Conservation (phyloP, 1,140 invertebrate species). For the Belonocnema kinseyi region DNA sequence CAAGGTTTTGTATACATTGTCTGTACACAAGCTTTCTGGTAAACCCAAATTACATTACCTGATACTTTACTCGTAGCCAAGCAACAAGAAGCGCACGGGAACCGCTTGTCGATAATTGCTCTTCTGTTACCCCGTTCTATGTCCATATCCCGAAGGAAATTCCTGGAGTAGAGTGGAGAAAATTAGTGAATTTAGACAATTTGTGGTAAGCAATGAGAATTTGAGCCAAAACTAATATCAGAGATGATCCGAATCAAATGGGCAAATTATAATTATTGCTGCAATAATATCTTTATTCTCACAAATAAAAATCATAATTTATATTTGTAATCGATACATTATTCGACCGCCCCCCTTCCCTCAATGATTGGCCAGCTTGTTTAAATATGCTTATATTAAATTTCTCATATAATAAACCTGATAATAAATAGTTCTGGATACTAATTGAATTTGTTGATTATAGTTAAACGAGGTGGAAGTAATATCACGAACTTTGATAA, state of each 20-base stretch:
- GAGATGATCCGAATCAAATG: background rate
- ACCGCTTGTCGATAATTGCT: constrained; percentile 27
- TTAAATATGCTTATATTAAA: no score
- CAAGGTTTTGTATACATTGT: constrained; percentile 13
- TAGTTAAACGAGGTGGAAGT: no score
- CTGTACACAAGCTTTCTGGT: constrained; percentile 10
- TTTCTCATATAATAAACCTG: no score
- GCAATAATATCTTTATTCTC: no score
- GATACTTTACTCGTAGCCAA: constrained; percentile 24
- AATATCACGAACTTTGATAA: no score
- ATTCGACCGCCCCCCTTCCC: no score
- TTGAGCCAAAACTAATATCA: background rate
- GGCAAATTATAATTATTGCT: no score
- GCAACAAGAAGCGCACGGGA: constrained; percentile 9
- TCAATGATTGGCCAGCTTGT: no score
- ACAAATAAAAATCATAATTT: no score
- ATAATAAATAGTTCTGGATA: background rate
- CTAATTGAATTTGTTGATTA: background rate
- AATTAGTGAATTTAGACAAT: constrained; percentile 14
- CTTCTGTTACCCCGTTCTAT: constrained; percentile 21
- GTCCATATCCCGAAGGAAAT: constrained; percentile 28
- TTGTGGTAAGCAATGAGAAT: background rate
- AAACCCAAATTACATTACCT: constrained; percentile 20
- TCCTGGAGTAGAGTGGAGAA: background rate
- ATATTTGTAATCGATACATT: no score